Evolutionary conservation across 37 sponge, comb jelly and placozoan genomes (phyloP).

Genomic region (Crambe crambe): DNA sequence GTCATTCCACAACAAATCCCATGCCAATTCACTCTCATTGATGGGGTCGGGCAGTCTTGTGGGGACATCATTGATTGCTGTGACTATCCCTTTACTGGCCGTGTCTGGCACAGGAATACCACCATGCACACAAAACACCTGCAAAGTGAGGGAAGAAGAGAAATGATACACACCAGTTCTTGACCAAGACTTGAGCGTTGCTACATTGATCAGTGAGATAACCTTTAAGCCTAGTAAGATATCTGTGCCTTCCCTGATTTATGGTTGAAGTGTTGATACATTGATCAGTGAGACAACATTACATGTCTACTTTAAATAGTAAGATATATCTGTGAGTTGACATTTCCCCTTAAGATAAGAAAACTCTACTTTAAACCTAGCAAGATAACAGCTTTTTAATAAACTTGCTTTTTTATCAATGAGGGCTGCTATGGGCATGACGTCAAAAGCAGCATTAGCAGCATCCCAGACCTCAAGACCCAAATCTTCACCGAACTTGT

Average conservation of each 20-base stretch:
- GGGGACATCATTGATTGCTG: slow-evolving; percentile 82
- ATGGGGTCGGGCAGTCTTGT: slow-evolving; percentile 73
- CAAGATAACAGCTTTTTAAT: too few relatives aligned
- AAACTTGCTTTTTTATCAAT: slow-evolving; percentile 81
- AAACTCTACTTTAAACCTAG: too few relatives aligned
- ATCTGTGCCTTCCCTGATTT: too few relatives aligned
- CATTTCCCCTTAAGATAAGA: too few relatives aligned
- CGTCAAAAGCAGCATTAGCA: slow-evolving; percentile 89
- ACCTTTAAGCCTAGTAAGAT: too few relatives aligned
- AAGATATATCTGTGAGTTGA: too few relatives aligned
- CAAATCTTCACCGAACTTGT: slow-evolving; percentile 85
- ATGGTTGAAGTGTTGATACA: too few relatives aligned
- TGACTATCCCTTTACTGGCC: slow-evolving; percentile 65
- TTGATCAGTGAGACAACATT: too few relatives aligned
- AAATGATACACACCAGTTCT: too few relatives aligned
- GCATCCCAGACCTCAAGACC: slow-evolving; percentile 92
- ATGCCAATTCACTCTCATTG: slow-evolving; percentile 77
- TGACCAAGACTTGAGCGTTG: too few relatives aligned
- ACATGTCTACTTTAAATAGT: too few relatives aligned
- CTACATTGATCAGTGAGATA: too few relatives aligned
- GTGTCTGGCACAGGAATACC: slow-evolving; percentile 70
- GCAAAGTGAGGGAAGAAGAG: slow-evolving; percentile 28
- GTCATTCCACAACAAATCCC: slow-evolving; percentile 98
- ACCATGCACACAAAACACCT: slow-evolving; percentile 97
- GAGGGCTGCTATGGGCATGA: slow-evolving; percentile 90